Percentiles rank a stretch among this genome's conserved stretches.
Conservation (phyloP, 2,113 vertebrate species). For the Plotosus lineatus region DNA sequence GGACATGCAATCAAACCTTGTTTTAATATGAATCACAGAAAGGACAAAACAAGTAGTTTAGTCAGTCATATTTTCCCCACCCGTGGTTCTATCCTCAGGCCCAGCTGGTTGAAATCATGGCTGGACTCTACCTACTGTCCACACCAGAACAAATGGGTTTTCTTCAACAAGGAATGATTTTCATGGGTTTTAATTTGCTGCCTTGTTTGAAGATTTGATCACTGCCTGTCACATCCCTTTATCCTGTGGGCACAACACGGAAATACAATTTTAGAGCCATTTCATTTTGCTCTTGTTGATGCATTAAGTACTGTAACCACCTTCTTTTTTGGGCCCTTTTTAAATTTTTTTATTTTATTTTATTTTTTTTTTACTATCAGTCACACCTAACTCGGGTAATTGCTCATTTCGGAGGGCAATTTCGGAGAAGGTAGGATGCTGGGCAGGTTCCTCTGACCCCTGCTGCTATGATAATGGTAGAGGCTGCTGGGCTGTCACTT, state of each 20-base stretch:
- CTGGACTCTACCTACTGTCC: constrained; percentile 41
- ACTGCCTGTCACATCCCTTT: constrained; percentile 45
- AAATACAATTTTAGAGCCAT: constrained; percentile 59
- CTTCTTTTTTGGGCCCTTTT: constrained; percentile 59
- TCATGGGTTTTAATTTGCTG: constrained; percentile 58
- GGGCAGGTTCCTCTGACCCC: constrained; percentile 74
- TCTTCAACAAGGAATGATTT: constrained; percentile 39
- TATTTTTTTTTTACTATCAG: constrained; percentile 61
- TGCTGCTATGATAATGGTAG: constrained; percentile 75
- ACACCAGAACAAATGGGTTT: constrained; percentile 40
- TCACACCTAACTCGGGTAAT: constrained; percentile 70
- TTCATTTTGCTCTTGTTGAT: constrained; percentile 71
- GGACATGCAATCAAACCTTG: constrained; percentile 69
- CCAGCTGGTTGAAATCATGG: constrained; percentile 44
- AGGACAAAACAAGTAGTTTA: constrained; percentile 49
- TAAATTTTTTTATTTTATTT: too few species aligned
- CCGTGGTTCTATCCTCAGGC: constrained; percentile 18
- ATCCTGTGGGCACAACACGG: constrained; percentile 51
- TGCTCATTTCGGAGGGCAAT: constrained; percentile 78
- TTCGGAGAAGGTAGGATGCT: constrained; percentile 73
- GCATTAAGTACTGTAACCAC: constrained; percentile 76
- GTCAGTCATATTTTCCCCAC: constrained; percentile 11
- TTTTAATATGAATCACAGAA: constrained; percentile 62
- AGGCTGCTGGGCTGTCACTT: constrained; percentile 58
- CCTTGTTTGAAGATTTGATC: constrained; percentile 55